Base-by-base conservation (phyloP, 2,797 vertebrate species). In the Hoplostethus mediterraneus region DNA sequence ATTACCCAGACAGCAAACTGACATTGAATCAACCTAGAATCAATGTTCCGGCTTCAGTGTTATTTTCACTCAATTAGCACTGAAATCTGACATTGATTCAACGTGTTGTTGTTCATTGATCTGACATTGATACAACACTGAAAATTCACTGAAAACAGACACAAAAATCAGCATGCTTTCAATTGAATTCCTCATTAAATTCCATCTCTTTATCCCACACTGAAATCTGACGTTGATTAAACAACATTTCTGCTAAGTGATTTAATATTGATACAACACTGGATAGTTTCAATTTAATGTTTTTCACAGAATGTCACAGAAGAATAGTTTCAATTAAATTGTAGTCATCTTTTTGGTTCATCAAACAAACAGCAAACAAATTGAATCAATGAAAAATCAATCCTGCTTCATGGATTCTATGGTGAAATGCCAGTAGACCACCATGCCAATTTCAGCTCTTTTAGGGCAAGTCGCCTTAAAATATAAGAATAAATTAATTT, bases 11-110 rank as follows among this genome's bases (percentile, higher is more conserved):
- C 21, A 54, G 13, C 6, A 63, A 60, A 57, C 16, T 17, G 1
- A 59, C 44, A 80, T 42, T 60, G 25, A 70, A 66, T 61, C 52
- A 36, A 14, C 5, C 8, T 2, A 47, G 14, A 40, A 47, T 56
- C 36, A 66, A 28, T 30, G 62, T 30, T 6, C 14, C 9, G 12
- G 8, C 67, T 71, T 57, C 14, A 17, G 28, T 62, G 38, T 10
- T 40, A 40, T 36, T 4, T 36, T 36, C 33, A 36, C 6, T 61
- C 36, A 36, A 61, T 49, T 66, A 36, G 40, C 38, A 40, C 9
- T 40, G 56, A 54, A 59, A 21, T 8, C n/a, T 51, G 30, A 56
- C 14, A 55, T 49, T 40, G 13, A 56, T 61, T n/a, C 14, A 9
- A 51, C n/a, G 9, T 51, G 2, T 56, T 30, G 4, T n/a, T 17